A percentile compares a stretch with the other conserved stretches of the same genome.
phyloP scores from a whole-genome alignment of 2,797 vertebrate species.

The Naso thynnoides region DNA sequence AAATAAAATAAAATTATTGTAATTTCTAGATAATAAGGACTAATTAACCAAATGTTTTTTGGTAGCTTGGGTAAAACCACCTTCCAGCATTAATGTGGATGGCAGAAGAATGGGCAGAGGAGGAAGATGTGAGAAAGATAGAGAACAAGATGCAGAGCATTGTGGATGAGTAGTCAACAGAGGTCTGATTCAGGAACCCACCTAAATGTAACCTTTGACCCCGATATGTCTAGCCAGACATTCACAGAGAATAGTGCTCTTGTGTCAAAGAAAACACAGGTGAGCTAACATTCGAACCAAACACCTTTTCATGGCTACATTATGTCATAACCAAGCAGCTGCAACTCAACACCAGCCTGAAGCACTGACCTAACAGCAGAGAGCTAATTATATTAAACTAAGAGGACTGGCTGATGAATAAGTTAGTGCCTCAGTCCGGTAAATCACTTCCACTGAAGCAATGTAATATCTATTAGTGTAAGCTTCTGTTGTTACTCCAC shows the following conservation, averaged over 20 bases:
- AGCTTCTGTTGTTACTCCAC: slow-evolving; percentile 61
- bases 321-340: slow-evolving; percentile 57
- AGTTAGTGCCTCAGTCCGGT: slow-evolving; percentile 41
- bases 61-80: not conserved
- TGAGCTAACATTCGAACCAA: slow-evolving; percentile 57
- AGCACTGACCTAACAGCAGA: slow-evolving; percentile 23
- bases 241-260: slow-evolving; percentile 57
- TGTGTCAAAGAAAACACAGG: slow-evolving; percentile 72
- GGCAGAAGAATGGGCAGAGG: not conserved
- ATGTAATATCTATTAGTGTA: slow-evolving; percentile 70
- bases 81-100: not conserved
- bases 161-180: slow-evolving; percentile 29
- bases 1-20: not conserved
- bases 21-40: not conserved
- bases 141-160: not conserved
- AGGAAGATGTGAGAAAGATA: not conserved
- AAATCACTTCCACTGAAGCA: slow-evolving; percentile 65
- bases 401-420: slow-evolving; percentile 56
- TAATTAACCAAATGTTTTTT: not conserved
- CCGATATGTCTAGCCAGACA: slow-evolving; percentile 46
- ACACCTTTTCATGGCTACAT: slow-evolving; percentile 38
- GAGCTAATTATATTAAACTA: slow-evolving; percentile 29
- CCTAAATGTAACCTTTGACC: slow-evolving; percentile 57
- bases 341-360: slow-evolving; percentile 50
- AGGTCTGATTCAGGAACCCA: slow-evolving; percentile 37